Evolutionary conservation across 2,113 vertebrate genomes (phyloP).

Genomic region (Solea solea): DNA sequence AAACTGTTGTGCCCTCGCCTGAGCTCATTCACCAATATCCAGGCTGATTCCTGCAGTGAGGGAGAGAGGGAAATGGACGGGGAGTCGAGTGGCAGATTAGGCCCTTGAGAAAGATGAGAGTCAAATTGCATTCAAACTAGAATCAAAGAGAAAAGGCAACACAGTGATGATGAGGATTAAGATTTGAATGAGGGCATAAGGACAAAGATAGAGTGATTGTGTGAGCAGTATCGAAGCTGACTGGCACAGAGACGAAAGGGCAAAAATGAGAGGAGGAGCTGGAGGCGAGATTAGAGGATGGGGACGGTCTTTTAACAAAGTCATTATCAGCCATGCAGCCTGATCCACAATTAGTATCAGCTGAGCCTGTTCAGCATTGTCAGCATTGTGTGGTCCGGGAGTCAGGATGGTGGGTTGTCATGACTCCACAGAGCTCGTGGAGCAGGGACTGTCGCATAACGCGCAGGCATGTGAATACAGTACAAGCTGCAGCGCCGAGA

Average conservation of each 20-base stretch:
- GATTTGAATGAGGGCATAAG: slow-evolving; percentile 42
- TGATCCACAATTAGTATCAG: slow-evolving; percentile 9
- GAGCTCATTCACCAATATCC: slow-evolving; percentile 22
- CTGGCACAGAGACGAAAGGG: slow-evolving; percentile 31
- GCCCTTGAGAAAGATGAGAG: slow-evolving; percentile 31
- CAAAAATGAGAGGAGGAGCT: slow-evolving; percentile 39
- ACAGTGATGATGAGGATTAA: slow-evolving; percentile 54
- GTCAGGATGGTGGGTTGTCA: slow-evolving; percentile 3
- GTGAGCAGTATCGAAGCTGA: slow-evolving; percentile 12
- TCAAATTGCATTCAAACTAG: slow-evolving; percentile 44
- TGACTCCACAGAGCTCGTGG: slow-evolving; percentile 11
- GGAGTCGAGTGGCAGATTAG: slow-evolving; percentile 5
- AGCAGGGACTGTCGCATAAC: background rate
- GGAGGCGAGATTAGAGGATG: slow-evolving; percentile 15
- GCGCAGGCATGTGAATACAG: background rate
- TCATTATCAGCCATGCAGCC: background rate
- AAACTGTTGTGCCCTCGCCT: slow-evolving; percentile 37
- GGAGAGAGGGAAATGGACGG: background rate
- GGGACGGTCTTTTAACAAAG: slow-evolving; percentile 6
- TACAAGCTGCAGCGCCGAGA: background rate
- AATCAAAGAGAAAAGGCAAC: slow-evolving; percentile 2
- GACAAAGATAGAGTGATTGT: slow-evolving; percentile 41
- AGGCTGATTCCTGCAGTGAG: slow-evolving; percentile 28
- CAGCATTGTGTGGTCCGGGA: slow-evolving; percentile 9
- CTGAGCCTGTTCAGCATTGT: background rate